These are phyloP conservation scores for Diglossa cyanea DNA, from an alignment of 2,797 vertebrate species.

Conservation along the genomic window DNA sequence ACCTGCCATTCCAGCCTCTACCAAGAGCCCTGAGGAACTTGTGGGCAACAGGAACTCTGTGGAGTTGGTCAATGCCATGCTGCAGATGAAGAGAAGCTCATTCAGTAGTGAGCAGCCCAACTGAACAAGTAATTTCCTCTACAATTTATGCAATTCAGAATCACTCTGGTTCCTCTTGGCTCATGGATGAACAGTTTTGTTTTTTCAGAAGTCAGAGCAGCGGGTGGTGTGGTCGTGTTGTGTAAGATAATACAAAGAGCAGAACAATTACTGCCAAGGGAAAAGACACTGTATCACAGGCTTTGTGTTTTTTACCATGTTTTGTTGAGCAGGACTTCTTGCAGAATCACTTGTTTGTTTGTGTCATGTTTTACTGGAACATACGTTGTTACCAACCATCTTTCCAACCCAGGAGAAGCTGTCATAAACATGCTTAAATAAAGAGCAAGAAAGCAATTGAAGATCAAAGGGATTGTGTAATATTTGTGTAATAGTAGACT, in stretches of 20 bases:
- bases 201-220: slow-evolving; percentile 28
- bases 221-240: slow-evolving; percentile 40
- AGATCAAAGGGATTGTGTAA: neutral
- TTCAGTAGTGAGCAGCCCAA: neutral
- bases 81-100: neutral
- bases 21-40: neutral
- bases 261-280: slow-evolving; percentile 46
- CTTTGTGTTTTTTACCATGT: neutral
- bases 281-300: neutral
- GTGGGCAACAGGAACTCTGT: neutral
- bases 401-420: neutral
- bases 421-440: neutral
- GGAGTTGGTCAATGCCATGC: neutral
- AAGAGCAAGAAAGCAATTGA: neutral
- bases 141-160: neutral
- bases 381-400: neutral
- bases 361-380: neutral
- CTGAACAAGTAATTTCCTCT: neutral
- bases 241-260: slow-evolving; percentile 46
- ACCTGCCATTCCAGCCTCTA: neutral
- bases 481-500: neutral
- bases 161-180: slow-evolving; percentile 24
- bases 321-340: neutral
- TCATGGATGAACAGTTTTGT: slow-evolving; percentile 15
- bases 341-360: slow-evolving; percentile 17